Evolutionary conservation across 2,113 vertebrate genomes (phyloP), one percentile per base, ranked within the genome.

Genomic region (Mastomys coucha): DNA sequence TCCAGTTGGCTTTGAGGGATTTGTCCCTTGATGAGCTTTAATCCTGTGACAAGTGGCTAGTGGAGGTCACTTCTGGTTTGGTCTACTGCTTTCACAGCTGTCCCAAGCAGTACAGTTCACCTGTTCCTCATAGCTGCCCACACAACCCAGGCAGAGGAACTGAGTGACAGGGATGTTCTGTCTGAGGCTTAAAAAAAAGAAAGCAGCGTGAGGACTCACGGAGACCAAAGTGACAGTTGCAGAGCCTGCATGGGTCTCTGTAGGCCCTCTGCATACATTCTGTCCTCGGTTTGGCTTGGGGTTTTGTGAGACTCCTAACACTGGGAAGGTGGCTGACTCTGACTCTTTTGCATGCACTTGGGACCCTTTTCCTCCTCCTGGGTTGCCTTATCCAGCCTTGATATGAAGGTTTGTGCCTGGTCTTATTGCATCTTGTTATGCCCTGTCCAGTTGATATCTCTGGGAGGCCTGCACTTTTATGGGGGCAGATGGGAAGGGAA

Each of bases 31-130:
- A 67, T 82, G 86, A 87, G 58, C 88, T 87, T 96, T 91, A 94
- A 86, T 97, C 88, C 33, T 77, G 77, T 63, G 82, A 82, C 49
- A 91, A 91, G 53, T 91, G 86, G 45, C 77, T 86, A 56, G 22
- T 72, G 77, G 75, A 77, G 60, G 33, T 72, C 82, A 53, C 73
- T 53, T 26, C 56, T 89, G 89, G 92, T 75, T 91, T 96, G 60
- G 53, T 19, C 58, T 73, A 39, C 42, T 69, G 76, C 39, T 87
- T 86, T 77, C 89, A 78, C 69, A 95, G 77, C 77, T 89, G 36
- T 73, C 91, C 28, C 69, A 56, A 92, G 88, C n/a, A n/a, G 69
- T 26, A n/a, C 31, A 75, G 73, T 16, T 42, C 45, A 60, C 76
- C 73, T 75, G 26, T 75, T 93, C 49, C 77, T 93, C 67, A 56